Evolutionary conservation across 2,797 vertebrate genomes (phyloP).

Genomic region (Macroramphosus scolopax): DNA sequence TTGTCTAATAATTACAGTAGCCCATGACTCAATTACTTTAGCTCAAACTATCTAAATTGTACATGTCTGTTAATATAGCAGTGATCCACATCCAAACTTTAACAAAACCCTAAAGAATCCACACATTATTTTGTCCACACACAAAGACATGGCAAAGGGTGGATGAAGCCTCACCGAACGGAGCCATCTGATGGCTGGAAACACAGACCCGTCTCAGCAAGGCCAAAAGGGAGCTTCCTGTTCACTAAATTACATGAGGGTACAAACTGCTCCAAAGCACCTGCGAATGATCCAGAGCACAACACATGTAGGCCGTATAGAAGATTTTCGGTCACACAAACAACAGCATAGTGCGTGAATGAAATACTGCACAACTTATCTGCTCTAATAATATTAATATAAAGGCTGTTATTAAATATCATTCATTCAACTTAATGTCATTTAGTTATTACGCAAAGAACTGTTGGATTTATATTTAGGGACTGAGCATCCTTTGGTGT

Average conservation of each 20-base stretch:
- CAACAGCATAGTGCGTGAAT: not conserved
- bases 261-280: constrained; percentile 82
- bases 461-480: no score
- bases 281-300: constrained; percentile 62
- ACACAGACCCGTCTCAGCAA: constrained; percentile 88
- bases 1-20: not conserved
- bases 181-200: constrained; percentile 73
- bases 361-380: no score
- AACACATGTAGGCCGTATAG: not conserved
- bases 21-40: not conserved
- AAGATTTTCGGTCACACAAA: not conserved
- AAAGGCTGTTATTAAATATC: no score
- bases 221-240: constrained; percentile 87
- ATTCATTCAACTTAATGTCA: no score
- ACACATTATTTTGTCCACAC: not conserved
- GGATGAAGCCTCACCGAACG: constrained; percentile 70
- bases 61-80: no score
- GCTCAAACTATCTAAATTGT: no score
- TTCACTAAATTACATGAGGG: constrained; percentile 84
- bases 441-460: no score
- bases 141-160: constrained; percentile 1
- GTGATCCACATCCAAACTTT: no score
- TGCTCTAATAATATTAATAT: no score
- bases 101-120: no score
- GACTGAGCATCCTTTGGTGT: no score